Base-by-base conservation (phyloP, 2,888 invertebrate species). In the Limnephilus auricula region DNA sequence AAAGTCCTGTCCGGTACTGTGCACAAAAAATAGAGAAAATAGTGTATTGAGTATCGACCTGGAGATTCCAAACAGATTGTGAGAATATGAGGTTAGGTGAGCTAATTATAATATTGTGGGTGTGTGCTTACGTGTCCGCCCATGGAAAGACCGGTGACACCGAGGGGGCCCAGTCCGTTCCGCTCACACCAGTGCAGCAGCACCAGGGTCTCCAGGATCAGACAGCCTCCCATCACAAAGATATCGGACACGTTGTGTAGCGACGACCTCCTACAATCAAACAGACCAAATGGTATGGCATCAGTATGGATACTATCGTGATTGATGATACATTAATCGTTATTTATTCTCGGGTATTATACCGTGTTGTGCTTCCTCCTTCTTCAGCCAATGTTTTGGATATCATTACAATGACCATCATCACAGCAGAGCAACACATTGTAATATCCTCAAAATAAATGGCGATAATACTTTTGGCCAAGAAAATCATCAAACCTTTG, bases 151-250 rank as follows among this genome's bases (percentile, higher is more conserved):
- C 99, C 99, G 50, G 99, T 99, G 90, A 99, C 97, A 89, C 99
- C 99, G 34, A 99, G 96, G 0, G 99, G 99, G 18, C 99, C 99
- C 93, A 98, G 98, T 25, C 99, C 99, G 94, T 98, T 97, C 90
- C 97, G 96, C 95, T 99, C 98, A 94, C 99, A 98, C 99, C 99
- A 99, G 95, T 99, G 98, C 93, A 99, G 97, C 93, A 99, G 96
- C 88, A 98, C 99, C 93, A 99, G 95, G 80, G 98, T 98, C 95
- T 99, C 99, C 94, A 99, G 96, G 93, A 99, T 98, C 92, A 99
- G 96, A 94, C 99, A 99, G 83, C 99, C 99, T 91, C 99, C 99
- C 99, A 99, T 99, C 93, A 99, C 98, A 96, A 99, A 99, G 94
- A 99, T 98, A 95, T 99, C 99, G 32, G 99, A 98, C 5, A 99